phyloP scores from a whole-genome alignment of 2,888 invertebrate species.

The Eretmocerus hayati region DNA sequence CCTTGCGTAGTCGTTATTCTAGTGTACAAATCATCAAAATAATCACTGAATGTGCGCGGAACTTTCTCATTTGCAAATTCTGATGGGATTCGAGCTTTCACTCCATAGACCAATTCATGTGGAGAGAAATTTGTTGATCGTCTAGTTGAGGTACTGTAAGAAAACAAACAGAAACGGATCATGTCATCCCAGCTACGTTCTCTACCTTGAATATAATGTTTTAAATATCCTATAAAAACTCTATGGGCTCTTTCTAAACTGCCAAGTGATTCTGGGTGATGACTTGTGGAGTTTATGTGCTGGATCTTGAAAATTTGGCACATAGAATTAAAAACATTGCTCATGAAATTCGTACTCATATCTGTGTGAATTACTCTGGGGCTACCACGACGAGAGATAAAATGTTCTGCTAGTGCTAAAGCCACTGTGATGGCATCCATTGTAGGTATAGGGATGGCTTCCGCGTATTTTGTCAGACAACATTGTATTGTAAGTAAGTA shows the following conservation, averaged over 20 bases:
- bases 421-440: background rate
- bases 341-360: background rate
- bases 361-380: background rate
- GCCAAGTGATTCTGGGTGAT: background rate
- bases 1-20: too few relatives aligned
- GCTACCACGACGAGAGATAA: background rate
- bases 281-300: background rate
- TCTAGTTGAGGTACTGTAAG: too few relatives aligned
- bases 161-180: too few relatives aligned
- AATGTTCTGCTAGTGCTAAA: background rate
- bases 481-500: background rate
- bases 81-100: too few relatives aligned
- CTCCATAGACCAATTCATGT: too few relatives aligned
- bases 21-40: too few relatives aligned
- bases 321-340: background rate
- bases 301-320: background rate
- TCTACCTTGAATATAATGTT: background rate
- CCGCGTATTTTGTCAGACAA: background rate
- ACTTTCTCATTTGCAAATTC: too few relatives aligned
- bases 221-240: background rate
- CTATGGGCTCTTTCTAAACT: background rate
- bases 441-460: background rate
- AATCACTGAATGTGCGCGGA: too few relatives aligned
- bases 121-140: too few relatives aligned
- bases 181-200: too few relatives aligned